A percentile compares a stretch with the other conserved stretches of the same genome.
Evolutionary conservation across 2,797 vertebrate genomes (phyloP).

Genomic region (Scolopax rusticola): DNA sequence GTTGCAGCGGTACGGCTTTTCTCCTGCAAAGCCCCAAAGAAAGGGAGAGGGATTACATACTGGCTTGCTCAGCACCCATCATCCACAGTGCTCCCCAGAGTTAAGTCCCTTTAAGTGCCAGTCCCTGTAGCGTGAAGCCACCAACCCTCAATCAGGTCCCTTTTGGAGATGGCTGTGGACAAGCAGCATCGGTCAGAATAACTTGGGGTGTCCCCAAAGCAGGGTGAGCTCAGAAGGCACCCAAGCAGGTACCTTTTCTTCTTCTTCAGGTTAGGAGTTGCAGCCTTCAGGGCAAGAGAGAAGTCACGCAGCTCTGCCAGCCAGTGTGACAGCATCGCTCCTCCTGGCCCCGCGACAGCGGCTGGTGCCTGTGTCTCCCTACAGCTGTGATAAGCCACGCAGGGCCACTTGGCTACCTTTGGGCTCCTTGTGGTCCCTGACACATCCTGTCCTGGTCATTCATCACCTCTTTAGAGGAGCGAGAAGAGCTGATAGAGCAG

Average conservation of each 20-base stretch:
- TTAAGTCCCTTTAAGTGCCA: background rate
- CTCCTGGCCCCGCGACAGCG: background rate
- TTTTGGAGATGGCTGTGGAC: background rate
- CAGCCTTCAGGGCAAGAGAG: background rate
- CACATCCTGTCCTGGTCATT: fast-evolving
- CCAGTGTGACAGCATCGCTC: background rate
- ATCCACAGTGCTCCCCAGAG: background rate
- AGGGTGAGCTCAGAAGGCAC: background rate
- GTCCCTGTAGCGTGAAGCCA: background rate
- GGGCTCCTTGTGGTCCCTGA: background rate
- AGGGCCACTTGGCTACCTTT: background rate
- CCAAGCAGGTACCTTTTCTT: background rate
- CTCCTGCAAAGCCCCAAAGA: slow-evolving; percentile 80
- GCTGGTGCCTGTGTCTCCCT: background rate
- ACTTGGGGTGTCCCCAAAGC: background rate
- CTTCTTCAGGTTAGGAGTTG: background rate
- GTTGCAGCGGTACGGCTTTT: slow-evolving; percentile 98
- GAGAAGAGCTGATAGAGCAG: background rate
- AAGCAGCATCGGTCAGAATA: background rate
- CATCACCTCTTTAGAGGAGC: background rate
- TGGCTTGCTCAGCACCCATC: background rate
- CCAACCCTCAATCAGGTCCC: background rate
- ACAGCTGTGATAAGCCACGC: background rate
- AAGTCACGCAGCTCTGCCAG: background rate
- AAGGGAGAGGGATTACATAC: background rate